Conservation (phyloP, 92 coral and sea anemone genomes). For the Umimayanthus chanpuru region DNA sequence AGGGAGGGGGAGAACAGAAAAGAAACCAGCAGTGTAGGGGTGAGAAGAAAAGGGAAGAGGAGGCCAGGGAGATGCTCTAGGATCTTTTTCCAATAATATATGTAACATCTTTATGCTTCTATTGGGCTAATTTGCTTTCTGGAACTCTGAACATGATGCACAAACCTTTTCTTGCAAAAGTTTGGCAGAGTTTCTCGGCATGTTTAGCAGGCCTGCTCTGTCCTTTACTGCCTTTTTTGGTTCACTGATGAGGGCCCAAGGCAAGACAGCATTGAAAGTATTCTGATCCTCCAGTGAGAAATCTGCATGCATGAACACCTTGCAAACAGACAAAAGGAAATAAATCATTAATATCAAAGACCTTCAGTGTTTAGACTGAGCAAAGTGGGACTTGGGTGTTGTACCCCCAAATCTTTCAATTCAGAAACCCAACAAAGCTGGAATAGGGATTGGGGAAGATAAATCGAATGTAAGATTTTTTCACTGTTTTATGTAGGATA, state of each 20-base stretch:
- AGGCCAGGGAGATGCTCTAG: not conserved
- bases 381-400: no score
- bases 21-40: not conserved
- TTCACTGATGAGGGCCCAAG: slow-evolving; percentile 80
- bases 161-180: slow-evolving; percentile 97
- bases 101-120: no score
- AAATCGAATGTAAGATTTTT: no score
- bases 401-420: no score
- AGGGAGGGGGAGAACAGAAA: not conserved
- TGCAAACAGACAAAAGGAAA: not conserved
- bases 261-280: slow-evolving; percentile 85
- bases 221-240: slow-evolving; percentile 64
- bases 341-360: not conserved
- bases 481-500: no score
- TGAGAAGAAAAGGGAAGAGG: not conserved
- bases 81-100: no score
- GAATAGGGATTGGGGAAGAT: no score
- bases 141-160: no score
- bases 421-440: no score
- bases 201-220: slow-evolving; percentile 64
- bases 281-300: slow-evolving; percentile 96
- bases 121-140: not conserved
- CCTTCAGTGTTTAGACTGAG: no score
- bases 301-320: slow-evolving; percentile 93
- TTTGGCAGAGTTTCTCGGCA: slow-evolving; percentile 89